Evolutionary conservation across 2,113 vertebrate species (phyloP), one percentile per base, ranked within the genome.

Genomic region (Xiphias gladius): DNA sequence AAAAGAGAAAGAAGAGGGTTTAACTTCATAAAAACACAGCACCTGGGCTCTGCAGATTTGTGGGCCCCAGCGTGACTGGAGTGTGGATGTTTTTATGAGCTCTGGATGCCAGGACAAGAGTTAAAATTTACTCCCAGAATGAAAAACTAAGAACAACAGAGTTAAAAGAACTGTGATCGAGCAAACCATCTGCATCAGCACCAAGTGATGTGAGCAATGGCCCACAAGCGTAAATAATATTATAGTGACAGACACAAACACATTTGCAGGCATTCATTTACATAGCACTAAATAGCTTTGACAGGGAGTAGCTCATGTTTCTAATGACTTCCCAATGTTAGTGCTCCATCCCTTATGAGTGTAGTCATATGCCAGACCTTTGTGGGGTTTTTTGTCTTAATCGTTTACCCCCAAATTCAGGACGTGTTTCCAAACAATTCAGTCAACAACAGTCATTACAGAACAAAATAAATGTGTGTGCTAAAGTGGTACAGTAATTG

Each of bases 231-330:
- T 59, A 72, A 79, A 80, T 80, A 76, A 75, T 84, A 77, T 52
- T 66, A 57, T 5, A 39, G 5, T 55, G 46, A 80, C 73, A 9
- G 46, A 82, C 71, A 28, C 62, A n/a, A 65, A 77, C 65, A 86
- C 55, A 79, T 66, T 74, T 46, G 43, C 39, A 62, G 39, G 48
- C 50, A 71, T 74, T 86, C 24, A 59, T 87, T 90, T 85, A 65
- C 35, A 69, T 22, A 67, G 57, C 50, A 35, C 57, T 79, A 63
- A 91, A 69, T 20, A 30, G 68, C 55, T 67, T 28, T 82, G 85
- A 88, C 78, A 77, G 82, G 13, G 32, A 87, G 84, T 65, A 70
- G 80, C 84, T 90, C 79, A 64, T 83, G 84, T 86, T 92, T 85
- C 85, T 82, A 76, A 86, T 75, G 84, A 84, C 83, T 93, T 79